A percentile compares a stretch with the other conserved stretches of the same genome.
Evolutionary conservation across 2,888 invertebrate species (phyloP).

Genomic region (Phytoseiulus persimilis): DNA sequence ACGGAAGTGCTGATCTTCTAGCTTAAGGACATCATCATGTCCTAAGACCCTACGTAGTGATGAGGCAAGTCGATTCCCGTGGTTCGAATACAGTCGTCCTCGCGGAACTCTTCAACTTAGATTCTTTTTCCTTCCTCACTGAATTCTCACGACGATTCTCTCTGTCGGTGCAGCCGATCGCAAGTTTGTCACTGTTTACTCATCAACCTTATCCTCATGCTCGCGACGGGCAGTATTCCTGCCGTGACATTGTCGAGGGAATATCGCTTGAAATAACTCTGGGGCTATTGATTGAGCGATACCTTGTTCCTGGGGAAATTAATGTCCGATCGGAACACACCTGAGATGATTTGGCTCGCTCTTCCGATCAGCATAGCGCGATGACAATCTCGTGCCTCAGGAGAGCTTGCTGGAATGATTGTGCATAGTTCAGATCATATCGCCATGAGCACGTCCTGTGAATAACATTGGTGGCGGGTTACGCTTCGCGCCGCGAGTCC

Average conservation of each 20-base stretch:
- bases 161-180: too few species aligned
- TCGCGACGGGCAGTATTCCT: too few species aligned
- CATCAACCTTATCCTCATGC: too few species aligned
- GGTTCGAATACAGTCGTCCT: neutral
- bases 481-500: neutral
- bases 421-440: neutral
- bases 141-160: too few species aligned
- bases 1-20: neutral
- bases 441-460: neutral
- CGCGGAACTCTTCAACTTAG: too few species aligned
- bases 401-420: neutral
- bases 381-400: neutral
- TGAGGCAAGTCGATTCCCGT: neutral
- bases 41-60: neutral
- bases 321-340: too few species aligned
- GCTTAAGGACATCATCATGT: neutral
- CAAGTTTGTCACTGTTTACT: too few species aligned
- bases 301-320: too few species aligned
- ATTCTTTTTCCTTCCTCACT: too few species aligned
- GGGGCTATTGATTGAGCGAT: too few species aligned
- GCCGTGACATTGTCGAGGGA: too few species aligned
- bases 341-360: neutral
- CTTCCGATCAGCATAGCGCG: neutral
- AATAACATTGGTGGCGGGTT: neutral
- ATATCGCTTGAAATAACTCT: too few species aligned